Evolutionary conservation across 2,113 vertebrate species (phyloP), one percentile per base, ranked within the genome.

Genomic region (Cavia porcellus): DNA sequence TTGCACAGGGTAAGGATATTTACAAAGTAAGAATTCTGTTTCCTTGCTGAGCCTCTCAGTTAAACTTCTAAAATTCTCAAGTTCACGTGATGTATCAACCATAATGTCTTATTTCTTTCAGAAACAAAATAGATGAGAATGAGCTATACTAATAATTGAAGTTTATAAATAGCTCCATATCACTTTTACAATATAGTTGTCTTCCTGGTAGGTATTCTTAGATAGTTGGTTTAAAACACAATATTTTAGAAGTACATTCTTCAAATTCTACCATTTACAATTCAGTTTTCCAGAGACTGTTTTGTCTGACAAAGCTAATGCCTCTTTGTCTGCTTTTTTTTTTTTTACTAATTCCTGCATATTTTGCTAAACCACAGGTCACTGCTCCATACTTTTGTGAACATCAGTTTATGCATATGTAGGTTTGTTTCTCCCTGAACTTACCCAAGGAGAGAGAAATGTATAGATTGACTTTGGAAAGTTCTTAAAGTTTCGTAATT

Each of bases 141-240:
- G 45, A 86, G 85, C n/a, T 38, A 75, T 86, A 30, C 42, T 86
- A 13, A 38, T n/a, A 12, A 45, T 15, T 87, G 61, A 61, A 52
- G 79, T 92, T 89, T 86, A 68, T 24, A 52, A 35, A 50, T 52
- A 50, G 59, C 45, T 66, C 64, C 20, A 35, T 70, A 57, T 50
- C 59, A 50, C 11, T 52, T 82, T 95, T 88, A 4, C 32, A 20
- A 74, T 81, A 35, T 85, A 75, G 75, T 32, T 93, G 5, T 7
- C n/a, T 61, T 89, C 4, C 45, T 62, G 38, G 32, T 17, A 82
- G 3, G 7, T 25, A 64, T 52, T 72, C 22, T 74, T 87, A 24
- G n/a, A 92, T 57, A 77, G 28, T 80, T 66, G 89, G 79, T 79
- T 95, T 86, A 86, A 94, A 86, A 66, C 14, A 88, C 62, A 96